A percentile compares a stretch with the other conserved stretches of the same genome.
Conservation (phyloP, 2,113 vertebrate species). For the Hassar affinis region DNA sequence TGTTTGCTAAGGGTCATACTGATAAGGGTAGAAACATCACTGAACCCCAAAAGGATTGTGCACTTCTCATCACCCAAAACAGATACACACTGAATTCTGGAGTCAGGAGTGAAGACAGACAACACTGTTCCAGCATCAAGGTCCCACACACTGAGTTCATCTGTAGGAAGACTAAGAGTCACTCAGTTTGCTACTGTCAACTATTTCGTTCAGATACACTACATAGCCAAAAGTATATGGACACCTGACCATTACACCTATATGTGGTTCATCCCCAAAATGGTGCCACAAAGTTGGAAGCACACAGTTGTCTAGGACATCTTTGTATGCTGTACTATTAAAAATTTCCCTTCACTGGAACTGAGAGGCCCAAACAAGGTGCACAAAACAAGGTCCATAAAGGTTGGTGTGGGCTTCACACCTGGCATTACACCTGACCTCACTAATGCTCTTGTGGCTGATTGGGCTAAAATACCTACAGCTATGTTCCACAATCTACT, state of each 20-base stretch:
- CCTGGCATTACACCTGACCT: background rate
- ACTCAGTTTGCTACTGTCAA: background rate
- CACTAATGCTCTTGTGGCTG: background rate
- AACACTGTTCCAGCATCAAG: slow-evolving; percentile 58
- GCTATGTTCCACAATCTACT: background rate
- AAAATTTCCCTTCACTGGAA: background rate
- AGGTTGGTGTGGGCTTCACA: background rate
- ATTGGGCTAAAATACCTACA: background rate
- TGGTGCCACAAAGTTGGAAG: too few species aligned
- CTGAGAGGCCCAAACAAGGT: background rate
- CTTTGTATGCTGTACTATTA: background rate
- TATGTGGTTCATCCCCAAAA: background rate
- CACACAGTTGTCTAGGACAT: background rate
- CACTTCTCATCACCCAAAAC: slow-evolving; percentile 47
- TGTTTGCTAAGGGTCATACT: slow-evolving; percentile 49
- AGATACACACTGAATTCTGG: slow-evolving; percentile 56
- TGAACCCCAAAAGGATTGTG: slow-evolving; percentile 59
- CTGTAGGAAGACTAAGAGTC: slow-evolving; percentile 34
- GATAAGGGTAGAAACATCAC: slow-evolving; percentile 62
- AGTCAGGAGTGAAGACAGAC: slow-evolving; percentile 63
- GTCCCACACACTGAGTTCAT: slow-evolving; percentile 63
- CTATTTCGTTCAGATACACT: background rate
- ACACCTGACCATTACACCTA: background rate
- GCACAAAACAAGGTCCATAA: too few species aligned
- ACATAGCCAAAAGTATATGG: background rate